phyloP scores from a whole-genome alignment of 2,113 vertebrate species.

The Lipotes vexillifer region DNA sequence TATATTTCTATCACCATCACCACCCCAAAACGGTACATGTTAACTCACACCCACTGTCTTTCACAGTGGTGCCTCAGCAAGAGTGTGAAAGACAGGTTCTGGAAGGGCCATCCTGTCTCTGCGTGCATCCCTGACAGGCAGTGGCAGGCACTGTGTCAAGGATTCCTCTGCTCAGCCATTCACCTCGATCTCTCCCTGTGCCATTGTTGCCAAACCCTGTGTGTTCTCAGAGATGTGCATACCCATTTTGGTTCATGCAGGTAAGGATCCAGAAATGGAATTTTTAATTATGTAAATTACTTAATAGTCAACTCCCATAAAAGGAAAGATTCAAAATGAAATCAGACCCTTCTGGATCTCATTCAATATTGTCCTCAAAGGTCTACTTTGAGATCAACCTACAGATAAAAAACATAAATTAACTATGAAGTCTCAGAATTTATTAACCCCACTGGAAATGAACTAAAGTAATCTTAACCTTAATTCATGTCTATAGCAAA shows the following conservation, averaged over 20 bases:
- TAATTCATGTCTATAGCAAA: neutral
- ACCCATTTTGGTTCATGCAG: constrained; percentile 12
- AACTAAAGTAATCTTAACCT: neutral
- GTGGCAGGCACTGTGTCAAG: constrained; percentile 64
- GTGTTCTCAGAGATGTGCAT: constrained; percentile 28
- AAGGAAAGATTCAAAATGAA: neutral
- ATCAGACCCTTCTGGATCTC: neutral
- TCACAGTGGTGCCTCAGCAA: constrained; percentile 68
- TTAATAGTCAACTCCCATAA: neutral
- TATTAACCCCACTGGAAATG: neutral
- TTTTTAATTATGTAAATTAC: neutral
- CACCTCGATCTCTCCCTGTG: constrained; percentile 15
- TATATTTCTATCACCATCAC: neutral
- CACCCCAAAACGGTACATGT: constrained; percentile 46
- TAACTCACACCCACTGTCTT: constrained; percentile 66
- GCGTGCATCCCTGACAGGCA: constrained; percentile 69
- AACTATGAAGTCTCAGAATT: neutral
- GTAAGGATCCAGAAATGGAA: constrained; percentile 5
- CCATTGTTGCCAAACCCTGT: constrained; percentile 6
- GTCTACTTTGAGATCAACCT: neutral
- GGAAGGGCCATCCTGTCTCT: constrained; percentile 68
- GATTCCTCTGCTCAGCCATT: constrained; percentile 6
- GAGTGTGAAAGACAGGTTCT: constrained; percentile 82
- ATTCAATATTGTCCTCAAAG: neutral
- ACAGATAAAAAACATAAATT: neutral